phyloP scores from a whole-genome alignment of 2,113 vertebrate species.

The Entosphenus tridentatus region DNA sequence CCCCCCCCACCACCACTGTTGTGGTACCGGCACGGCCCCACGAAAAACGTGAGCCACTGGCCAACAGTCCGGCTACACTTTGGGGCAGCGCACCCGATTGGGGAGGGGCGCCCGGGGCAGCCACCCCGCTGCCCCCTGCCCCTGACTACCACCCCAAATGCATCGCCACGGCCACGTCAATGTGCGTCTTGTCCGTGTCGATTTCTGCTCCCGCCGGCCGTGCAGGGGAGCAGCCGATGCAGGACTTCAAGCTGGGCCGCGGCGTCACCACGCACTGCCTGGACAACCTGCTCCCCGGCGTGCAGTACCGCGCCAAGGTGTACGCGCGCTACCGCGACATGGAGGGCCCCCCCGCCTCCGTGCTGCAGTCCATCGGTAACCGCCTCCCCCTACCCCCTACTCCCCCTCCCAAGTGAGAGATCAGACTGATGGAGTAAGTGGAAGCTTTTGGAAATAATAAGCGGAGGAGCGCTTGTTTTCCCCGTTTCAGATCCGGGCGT shows the following conservation, averaged over 20 bases:
- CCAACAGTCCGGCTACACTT: conserved; percentile 8
- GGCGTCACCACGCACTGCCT: conserved; percentile 56
- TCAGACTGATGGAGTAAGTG: no score
- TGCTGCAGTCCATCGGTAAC: conserved; percentile 51
- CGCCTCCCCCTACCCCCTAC: not conserved
- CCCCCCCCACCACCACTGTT: no score
- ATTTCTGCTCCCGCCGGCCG: conserved; percentile 9
- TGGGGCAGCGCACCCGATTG: conserved; percentile 9
- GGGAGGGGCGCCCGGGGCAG: no score
- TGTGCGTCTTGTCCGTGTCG: conserved; percentile 8
- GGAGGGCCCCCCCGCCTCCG: conserved; percentile 52
- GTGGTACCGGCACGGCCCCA: no score
- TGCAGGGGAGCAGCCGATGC: conserved; percentile 39
- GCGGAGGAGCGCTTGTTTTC: no score
- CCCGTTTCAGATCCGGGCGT: no score
- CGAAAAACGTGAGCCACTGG: no score
- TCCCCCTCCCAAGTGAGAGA: no score
- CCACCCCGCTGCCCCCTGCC: conserved; percentile 2
- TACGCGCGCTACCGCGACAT: conserved; percentile 43
- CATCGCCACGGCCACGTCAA: conserved; percentile 8
- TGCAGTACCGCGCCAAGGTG: conserved; percentile 60
- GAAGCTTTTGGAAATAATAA: no score
- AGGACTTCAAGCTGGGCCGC: conserved; percentile 42
- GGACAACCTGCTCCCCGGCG: conserved; percentile 51
- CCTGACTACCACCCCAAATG: conserved; percentile 9